These are phyloP conservation scores for Oligia latruncula DNA, from an alignment of 2,888 invertebrate genomes.

Conservation along the genomic window DNA sequence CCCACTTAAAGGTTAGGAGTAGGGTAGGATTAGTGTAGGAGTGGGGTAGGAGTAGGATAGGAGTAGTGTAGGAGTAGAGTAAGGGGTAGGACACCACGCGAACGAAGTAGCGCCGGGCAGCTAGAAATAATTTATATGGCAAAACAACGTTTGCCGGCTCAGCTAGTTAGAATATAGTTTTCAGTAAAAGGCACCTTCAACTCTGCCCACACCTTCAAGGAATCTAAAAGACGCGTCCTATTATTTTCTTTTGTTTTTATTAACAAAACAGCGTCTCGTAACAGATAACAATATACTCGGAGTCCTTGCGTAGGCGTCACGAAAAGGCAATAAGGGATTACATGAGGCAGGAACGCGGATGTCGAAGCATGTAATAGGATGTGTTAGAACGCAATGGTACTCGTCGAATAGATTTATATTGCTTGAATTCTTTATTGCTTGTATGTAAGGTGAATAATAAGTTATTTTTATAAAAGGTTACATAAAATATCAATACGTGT, in stretches of 20 bases:
- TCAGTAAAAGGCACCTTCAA: not conserved
- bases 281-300: conserved; percentile 10
- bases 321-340: conserved; percentile 15
- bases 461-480: not conserved
- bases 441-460: not conserved
- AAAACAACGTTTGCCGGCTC: no score
- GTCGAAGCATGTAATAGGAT: conserved; percentile 5
- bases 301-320: not conserved
- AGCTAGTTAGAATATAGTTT: not conserved
- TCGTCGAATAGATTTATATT: conserved; percentile 15
- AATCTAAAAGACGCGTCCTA: not conserved
- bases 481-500: not conserved
- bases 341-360: not conserved
- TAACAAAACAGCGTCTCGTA: not conserved
- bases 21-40: no score
- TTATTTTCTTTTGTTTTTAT: conserved; percentile 6
- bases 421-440: not conserved
- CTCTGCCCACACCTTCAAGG: not conserved
- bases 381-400: not conserved
- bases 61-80: no score
- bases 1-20: not conserved
- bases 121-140: no score
- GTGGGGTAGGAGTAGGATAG: no score
- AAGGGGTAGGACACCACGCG: no score
- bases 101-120: no score